phyloP scores from a whole-genome alignment of 2,888 invertebrate species.

The Hirtodrosophila duncani region DNA sequence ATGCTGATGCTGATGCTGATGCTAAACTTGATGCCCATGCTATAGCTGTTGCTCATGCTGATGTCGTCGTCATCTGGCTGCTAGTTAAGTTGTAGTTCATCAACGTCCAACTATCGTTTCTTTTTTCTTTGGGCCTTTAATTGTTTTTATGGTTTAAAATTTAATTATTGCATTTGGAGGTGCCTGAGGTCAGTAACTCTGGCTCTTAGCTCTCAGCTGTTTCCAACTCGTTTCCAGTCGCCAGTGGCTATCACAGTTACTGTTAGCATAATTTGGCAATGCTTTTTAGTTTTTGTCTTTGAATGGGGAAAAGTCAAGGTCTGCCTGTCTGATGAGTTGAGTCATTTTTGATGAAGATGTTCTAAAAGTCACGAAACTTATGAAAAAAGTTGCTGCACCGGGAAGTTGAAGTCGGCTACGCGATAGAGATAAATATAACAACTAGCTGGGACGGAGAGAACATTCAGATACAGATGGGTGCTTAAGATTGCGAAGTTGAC shows the following conservation, averaged over 20 bases:
- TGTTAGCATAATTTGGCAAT: conserved; percentile 1
- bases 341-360: no score
- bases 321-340: no score
- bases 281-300: no score
- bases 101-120: conserved; percentile 19
- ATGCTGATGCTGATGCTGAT: conserved; percentile 21
- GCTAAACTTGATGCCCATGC: conserved; percentile 11
- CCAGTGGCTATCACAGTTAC: conserved; percentile 9
- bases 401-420: no score
- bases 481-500: no score
- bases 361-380: no score
- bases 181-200: conserved; percentile 42
- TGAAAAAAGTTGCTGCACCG: no score
- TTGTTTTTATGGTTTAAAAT: conserved; percentile 60
- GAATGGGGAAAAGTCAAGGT: no score
- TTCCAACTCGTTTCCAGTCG: conserved; percentile 12
- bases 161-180: conserved; percentile 52
- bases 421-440: no score
- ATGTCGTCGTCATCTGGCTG: conserved; percentile 15
- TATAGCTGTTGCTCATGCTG: not conserved
- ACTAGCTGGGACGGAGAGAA: no score
- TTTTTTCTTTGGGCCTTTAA: conserved; percentile 36
- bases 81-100: conserved; percentile 19
- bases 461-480: no score
- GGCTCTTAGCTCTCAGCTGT: not conserved